These are phyloP conservation scores for Eptesicus fuscus DNA, from an alignment of 2,113 vertebrate species.

Conservation along the genomic window DNA sequence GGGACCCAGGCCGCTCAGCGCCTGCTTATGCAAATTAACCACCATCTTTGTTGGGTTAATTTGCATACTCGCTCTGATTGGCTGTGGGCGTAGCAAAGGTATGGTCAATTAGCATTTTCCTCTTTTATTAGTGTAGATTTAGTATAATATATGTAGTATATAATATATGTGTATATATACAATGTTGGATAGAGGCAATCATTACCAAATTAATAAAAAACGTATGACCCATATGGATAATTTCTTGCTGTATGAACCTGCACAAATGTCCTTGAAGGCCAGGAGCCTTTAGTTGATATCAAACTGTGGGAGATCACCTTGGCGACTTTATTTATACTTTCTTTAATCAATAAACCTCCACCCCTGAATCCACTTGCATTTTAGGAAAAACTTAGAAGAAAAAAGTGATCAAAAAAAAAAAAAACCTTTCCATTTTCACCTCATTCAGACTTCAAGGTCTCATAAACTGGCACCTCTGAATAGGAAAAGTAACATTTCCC, in stretches of 20 bases:
- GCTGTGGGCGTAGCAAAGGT: no score
- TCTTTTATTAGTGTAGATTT: no score
- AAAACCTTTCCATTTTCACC: conserved; percentile 13
- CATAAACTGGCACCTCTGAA: neutral
- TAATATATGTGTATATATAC: neutral
- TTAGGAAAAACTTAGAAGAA: conserved; percentile 6
- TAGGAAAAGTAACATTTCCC: neutral
- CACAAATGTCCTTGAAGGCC: conserved; percentile 7
- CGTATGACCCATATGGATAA: neutral
- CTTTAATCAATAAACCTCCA: neutral
- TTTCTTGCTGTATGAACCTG: conserved; percentile 1
- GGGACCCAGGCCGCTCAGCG: no score
- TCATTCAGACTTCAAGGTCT: conserved; percentile 31
- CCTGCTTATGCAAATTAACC: no score
- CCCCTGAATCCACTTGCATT: neutral
- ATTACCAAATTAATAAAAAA: conserved; percentile 52
- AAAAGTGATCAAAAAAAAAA: conserved; percentile 12
- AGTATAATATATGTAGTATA: neutral
- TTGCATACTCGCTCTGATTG: no score
- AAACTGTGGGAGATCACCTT: neutral
- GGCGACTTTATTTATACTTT: conserved; percentile 54
- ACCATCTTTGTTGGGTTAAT: no score
- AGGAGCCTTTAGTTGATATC: neutral
- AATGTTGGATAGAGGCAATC: neutral
- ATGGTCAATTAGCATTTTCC: no score